These are phyloP conservation scores for Pristionchus fissidentatus DNA, from an alignment of 2,888 invertebrate species.

Conservation along the genomic window DNA sequence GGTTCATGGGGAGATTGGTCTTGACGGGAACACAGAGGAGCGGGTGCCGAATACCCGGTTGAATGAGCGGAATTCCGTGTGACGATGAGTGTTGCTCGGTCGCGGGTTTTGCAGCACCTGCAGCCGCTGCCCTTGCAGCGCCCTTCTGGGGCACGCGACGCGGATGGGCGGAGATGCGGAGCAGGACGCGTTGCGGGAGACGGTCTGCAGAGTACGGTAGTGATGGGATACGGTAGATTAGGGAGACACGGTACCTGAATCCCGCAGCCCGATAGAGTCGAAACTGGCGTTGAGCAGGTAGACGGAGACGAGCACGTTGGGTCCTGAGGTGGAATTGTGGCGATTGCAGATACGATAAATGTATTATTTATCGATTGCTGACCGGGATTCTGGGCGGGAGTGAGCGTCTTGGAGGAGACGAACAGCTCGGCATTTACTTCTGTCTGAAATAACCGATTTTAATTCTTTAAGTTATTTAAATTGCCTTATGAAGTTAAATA, in stretches of 20 bases:
- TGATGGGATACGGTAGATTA: not conserved
- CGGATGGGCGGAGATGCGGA: constrained; percentile 24
- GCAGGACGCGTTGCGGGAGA: constrained; percentile 1
- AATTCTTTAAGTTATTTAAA: not conserved
- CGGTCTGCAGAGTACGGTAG: not conserved
- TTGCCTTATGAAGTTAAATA: not conserved
- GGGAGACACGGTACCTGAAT: not conserved
- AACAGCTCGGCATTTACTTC: constrained; percentile 31
- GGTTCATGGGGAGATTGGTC: constrained; percentile 47
- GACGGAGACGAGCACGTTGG: constrained; percentile 24
- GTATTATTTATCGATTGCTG: not conserved
- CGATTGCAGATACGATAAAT: not conserved
- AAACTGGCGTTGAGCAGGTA: constrained; percentile 38
- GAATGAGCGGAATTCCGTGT: constrained; percentile 34
- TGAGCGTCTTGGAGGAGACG: not conserved
- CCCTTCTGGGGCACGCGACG: constrained; percentile 9
- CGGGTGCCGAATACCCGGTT: constrained; percentile 14
- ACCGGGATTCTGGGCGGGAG: not conserved
- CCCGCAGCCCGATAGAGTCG: not conserved
- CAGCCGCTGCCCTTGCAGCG: not conserved
- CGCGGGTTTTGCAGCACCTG: not conserved
- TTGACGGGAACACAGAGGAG: constrained; percentile 20
- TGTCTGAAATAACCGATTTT: constrained; percentile 19
- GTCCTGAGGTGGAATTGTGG: not conserved
- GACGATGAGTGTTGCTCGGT: not conserved